Percentiles rank a stretch among this genome's conserved stretches.
phyloP scores from a whole-genome alignment of 2,113 vertebrate genomes.

The Lonchura striata region DNA sequence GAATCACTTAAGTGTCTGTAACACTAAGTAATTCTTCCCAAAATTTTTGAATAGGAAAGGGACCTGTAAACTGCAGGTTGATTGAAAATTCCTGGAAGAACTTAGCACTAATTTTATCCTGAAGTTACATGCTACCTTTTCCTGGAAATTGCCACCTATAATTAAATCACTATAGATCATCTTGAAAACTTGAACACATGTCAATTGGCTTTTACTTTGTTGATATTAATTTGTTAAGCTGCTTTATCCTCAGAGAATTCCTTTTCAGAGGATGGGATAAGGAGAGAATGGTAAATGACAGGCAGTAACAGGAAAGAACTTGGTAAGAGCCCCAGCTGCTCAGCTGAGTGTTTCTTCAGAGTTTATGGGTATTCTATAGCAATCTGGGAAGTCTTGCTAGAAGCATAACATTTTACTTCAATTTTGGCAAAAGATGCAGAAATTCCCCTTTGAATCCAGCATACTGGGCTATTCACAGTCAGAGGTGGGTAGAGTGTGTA shows the following conservation, averaged over 20 bases:
- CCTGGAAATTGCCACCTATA: background rate
- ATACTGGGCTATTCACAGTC: background rate
- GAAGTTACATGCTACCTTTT: background rate
- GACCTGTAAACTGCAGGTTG: background rate
- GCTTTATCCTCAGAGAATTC: background rate
- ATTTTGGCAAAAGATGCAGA: background rate
- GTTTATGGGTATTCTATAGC: background rate
- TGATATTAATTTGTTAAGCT: background rate
- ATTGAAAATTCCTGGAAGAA: background rate
- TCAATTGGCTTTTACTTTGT: background rate
- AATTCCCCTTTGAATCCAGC: background rate
- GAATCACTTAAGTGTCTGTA: background rate
- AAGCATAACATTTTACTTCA: background rate
- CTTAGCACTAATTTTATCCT: background rate
- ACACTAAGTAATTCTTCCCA: background rate
- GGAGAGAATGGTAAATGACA: background rate
- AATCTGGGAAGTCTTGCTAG: background rate
- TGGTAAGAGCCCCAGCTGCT: background rate
- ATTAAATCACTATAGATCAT: background rate
- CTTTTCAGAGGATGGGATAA: background rate
- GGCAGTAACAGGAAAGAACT: background rate
- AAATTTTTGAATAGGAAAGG: background rate
- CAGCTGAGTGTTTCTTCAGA: background rate
- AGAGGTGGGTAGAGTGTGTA: background rate
- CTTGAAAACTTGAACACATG: background rate